Conservation (phyloP, 2,113 vertebrate species). For the Nothoprocta perdicaria region DNA sequence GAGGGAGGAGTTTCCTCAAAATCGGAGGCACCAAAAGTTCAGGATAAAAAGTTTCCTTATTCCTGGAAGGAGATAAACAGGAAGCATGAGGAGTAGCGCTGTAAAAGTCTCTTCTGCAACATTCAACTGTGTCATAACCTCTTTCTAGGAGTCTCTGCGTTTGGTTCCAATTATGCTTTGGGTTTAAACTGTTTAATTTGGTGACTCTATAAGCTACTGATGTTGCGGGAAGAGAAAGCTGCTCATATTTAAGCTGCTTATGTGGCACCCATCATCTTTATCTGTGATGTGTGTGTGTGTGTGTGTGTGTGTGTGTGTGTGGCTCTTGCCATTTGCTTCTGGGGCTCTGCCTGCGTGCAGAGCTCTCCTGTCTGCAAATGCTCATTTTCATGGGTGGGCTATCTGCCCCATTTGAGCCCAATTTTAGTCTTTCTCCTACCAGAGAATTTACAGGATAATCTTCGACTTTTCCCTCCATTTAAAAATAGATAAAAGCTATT, state of each 20-base stretch:
- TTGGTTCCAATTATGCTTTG: not conserved
- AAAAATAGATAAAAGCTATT: not conserved
- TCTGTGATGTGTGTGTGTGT: not conserved
- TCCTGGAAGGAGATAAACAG: conserved; percentile 42
- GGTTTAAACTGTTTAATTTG: not conserved
- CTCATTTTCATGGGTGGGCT: not conserved
- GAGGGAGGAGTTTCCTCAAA: not conserved
- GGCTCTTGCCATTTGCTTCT: not conserved
- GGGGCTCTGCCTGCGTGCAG: not conserved
- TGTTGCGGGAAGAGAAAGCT: not conserved
- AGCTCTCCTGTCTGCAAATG: rapidly evolving
- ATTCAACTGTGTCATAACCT: not conserved
- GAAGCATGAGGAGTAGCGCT: not conserved
- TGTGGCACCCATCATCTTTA: not conserved
- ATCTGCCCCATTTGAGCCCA: not conserved
- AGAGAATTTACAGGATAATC: not conserved
- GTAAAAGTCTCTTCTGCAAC: not conserved
- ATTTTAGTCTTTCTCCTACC: not conserved
- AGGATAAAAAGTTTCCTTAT: conserved; percentile 5
- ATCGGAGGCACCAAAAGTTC: conserved; percentile 23
- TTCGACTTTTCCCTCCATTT: not conserved
- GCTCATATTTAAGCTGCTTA: not conserved
- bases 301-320: not conserved
- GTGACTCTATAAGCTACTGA: not conserved
- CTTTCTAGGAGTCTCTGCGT: not conserved